phyloP scores from a whole-genome alignment of 2,888 invertebrate genomes.

The Eucriotettix oculatus region DNA sequence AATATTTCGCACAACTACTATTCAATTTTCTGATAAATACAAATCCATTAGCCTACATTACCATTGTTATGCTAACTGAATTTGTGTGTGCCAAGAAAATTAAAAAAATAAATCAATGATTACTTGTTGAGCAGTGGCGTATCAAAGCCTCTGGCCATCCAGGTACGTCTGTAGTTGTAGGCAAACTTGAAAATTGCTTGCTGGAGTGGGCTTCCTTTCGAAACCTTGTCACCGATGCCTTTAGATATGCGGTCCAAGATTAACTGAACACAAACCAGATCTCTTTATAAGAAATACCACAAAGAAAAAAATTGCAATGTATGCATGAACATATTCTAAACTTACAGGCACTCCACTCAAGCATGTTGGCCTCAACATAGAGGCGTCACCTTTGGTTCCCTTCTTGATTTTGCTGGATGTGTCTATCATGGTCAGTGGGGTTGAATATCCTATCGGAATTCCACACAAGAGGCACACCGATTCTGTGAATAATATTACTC shows the following conservation, averaged over 20 bases:
- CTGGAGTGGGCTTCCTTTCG: slow-evolving; percentile 59
- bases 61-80: no score
- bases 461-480: slow-evolving; percentile 34
- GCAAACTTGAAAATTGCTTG: slow-evolving; percentile 85
- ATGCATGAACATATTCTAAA: slow-evolving; percentile 11
- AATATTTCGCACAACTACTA: no score
- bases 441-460: slow-evolving; percentile 89
- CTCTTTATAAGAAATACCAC: background rate
- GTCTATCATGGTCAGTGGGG: slow-evolving; percentile 83
- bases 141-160: slow-evolving; percentile 66
- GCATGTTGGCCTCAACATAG: slow-evolving; percentile 78
- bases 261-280: slow-evolving; percentile 37
- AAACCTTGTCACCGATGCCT: slow-evolving; percentile 87
- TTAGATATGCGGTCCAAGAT: slow-evolving; percentile 96
- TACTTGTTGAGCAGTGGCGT: slow-evolving; percentile 59
- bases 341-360: slow-evolving; percentile 91
- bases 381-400: slow-evolving; percentile 88
- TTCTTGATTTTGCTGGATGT: slow-evolving; percentile 89
- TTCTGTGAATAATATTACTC: slow-evolving; percentile 13
- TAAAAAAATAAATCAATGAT: slow-evolving; percentile 13
- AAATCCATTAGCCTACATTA: no score
- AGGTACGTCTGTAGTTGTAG: slow-evolving; percentile 78
- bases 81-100: no score
- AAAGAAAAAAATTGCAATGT: background rate
- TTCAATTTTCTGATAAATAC: no score